phyloP scores from a whole-genome alignment of 2,888 invertebrate species.

The Tiliacea citrago region DNA sequence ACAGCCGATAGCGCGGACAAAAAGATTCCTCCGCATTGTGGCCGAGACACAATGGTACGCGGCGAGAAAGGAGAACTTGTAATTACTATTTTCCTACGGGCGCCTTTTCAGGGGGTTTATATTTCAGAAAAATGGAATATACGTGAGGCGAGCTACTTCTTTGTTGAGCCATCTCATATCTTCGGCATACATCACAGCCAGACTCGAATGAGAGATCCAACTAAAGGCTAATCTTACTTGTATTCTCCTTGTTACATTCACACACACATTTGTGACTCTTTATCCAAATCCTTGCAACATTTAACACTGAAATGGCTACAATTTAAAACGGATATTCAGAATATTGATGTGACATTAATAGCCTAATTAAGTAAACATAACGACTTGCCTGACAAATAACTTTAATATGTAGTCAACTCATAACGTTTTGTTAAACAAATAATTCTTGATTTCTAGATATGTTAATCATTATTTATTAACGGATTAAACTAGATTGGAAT shows the following conservation, averaged over 20 bases:
- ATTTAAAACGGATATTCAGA: constrained; percentile 47
- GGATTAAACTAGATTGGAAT: constrained; percentile 65
- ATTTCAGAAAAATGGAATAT: constrained; percentile 87
- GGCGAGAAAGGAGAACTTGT: constrained; percentile 85
- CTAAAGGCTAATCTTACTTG: constrained; percentile 42
- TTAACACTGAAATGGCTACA: constrained; percentile 35
- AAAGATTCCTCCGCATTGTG: constrained; percentile 90
- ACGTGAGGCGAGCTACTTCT: constrained; percentile 71
- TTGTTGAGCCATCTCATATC: constrained; percentile 80
- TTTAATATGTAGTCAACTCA: constrained; percentile 54
- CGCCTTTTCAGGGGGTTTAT: constrained; percentile 86
- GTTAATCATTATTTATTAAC: constrained; percentile 70
- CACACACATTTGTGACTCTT: constrained; percentile 19
- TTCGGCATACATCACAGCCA: constrained; percentile 69
- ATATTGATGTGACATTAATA: constrained; percentile 67
- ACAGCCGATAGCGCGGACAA: constrained; percentile 88
- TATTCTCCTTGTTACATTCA: constrained; percentile 9
- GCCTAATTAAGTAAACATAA: constrained; percentile 68
- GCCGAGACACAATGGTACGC: constrained; percentile 82
- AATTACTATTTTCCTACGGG: constrained; percentile 90
- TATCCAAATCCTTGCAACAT: constrained; percentile 32
- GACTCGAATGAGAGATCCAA: constrained; percentile 31
- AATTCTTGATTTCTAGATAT: constrained; percentile 67
- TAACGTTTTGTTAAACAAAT: constrained; percentile 72
- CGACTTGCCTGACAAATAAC: constrained; percentile 65